Evolutionary conservation across 2,888 invertebrate species (phyloP).

Genomic region (Argyresthia goedartella): DNA sequence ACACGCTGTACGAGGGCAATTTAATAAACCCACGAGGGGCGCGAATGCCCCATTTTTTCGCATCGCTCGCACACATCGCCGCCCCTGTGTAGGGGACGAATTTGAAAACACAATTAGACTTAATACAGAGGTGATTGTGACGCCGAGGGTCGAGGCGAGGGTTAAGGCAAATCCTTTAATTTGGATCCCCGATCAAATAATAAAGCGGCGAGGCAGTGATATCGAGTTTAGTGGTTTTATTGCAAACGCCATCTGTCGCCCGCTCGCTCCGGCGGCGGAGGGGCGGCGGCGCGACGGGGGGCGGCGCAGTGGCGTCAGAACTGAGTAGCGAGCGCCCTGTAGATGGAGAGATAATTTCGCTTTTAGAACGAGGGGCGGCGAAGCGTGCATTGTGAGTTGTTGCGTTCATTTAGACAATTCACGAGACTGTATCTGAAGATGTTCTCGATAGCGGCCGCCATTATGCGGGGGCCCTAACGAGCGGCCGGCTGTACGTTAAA

Average conservation of each 20-base stretch:
- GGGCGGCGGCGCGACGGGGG: background rate
- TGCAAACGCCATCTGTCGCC: slow-evolving; percentile 68
- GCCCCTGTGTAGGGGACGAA: slow-evolving; percentile 59
- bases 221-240: slow-evolving; percentile 71
- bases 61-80: slow-evolving; percentile 43
- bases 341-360: slow-evolving; percentile 67
- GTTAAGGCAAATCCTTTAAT: slow-evolving; percentile 69
- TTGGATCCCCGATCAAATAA: slow-evolving; percentile 71
- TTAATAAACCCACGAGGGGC: slow-evolving; percentile 53
- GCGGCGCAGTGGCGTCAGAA: background rate
- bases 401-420: slow-evolving; percentile 60
- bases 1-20: slow-evolving; percentile 40
- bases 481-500: slow-evolving; percentile 35
- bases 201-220: slow-evolving; percentile 59
- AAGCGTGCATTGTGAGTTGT: slow-evolving; percentile 51
- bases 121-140: slow-evolving; percentile 72
- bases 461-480: slow-evolving; percentile 46
- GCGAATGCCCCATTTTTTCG: slow-evolving; percentile 60
- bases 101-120: slow-evolving; percentile 72
- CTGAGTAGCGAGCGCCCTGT: slow-evolving; percentile 25
- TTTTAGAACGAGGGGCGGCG: slow-evolving; percentile 47
- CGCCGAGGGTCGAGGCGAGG: slow-evolving; percentile 62
- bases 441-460: slow-evolving; percentile 43
- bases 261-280: slow-evolving; percentile 15
- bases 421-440: slow-evolving; percentile 49